Base-by-base conservation (phyloP, 2,888 invertebrate species). In the Xylophagus ater region DNA sequence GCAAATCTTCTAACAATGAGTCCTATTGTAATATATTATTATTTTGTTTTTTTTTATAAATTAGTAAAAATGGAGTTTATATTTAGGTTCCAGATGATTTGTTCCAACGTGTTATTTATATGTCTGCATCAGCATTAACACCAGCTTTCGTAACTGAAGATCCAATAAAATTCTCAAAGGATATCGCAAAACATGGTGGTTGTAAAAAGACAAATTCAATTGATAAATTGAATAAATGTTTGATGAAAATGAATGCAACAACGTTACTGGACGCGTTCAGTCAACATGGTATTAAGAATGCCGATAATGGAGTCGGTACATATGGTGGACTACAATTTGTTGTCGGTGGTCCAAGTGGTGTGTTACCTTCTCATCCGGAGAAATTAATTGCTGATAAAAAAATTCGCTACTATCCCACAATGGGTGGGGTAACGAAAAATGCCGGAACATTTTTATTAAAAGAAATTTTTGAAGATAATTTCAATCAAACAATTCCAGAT, bases 91-190 rank as follows among this genome's bases (percentile, higher is more conserved):
- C 54, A 41, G 49, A 53, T 56, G 67, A 63, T 13, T 53, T 72
- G 18, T 71, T 72, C 47, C 65, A 66, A 31, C 59, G 65, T 40
- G 68, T 65, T 2, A 72, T 73, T 31, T 58, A 68, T 19, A 68
- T 71, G 43, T 72, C 72, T 21, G 72, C 72, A 0, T 67, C 70
- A 17, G 64, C 67, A 1, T 48, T 70, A 2, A 67, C 67, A 51
- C 65, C 67, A 12, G 70, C 69, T 53, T 68, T 69, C 3, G 54
- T 70, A n/a, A 67, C 71, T 47, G 52, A 55, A 3, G 52, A 66
- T 46, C 68, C 69, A 0, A 53, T 59, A n/a, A 47, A 51, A 30
- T 59, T 62, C 42, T 63, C 66, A 0, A 55, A 54, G 35, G 58
- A 60, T 37, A 60, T 69, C 19, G 67, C 56, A 9, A 50, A 57